Evolutionary conservation across 2,888 invertebrate genomes (phyloP).

Genomic region (Latrodectus elegans): DNA sequence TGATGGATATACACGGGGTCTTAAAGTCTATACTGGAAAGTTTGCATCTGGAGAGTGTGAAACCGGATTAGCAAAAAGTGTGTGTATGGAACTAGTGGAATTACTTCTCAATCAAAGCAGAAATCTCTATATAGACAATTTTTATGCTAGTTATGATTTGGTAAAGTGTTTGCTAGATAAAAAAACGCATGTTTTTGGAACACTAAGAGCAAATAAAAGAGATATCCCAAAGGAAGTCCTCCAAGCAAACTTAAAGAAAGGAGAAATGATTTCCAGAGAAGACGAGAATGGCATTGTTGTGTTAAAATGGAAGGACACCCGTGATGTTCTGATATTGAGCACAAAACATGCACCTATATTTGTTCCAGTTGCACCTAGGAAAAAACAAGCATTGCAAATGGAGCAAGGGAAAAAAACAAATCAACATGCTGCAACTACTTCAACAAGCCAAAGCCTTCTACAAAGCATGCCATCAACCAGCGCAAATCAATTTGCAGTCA

Average conservation of each 20-base stretch:
- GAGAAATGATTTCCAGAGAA: slow-evolving; percentile 37
- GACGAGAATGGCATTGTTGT: slow-evolving; percentile 36
- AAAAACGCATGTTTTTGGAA: not conserved
- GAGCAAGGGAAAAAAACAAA: too few species aligned
- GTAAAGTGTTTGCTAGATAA: not conserved
- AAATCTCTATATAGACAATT: not conserved
- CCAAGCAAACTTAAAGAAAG: slow-evolving; percentile 7
- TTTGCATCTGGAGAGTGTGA: slow-evolving; percentile 1
- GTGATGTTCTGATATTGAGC: not conserved
- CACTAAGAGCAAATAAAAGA: not conserved
- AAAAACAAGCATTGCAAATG: too few species aligned
- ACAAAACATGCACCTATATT: not conserved
- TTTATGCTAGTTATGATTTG: not conserved
- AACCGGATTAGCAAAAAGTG: slow-evolving; percentile 20
- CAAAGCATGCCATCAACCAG: too few species aligned
- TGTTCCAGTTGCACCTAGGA: not conserved
- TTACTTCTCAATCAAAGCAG: slow-evolving; percentile 14
- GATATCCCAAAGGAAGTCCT: not conserved
- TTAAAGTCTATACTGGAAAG: slow-evolving; percentile 16
- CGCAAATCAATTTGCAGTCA: too few species aligned
- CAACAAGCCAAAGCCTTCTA: too few species aligned
- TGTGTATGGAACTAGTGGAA: slow-evolving; percentile 10
- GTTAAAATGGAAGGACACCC: slow-evolving; percentile 30
- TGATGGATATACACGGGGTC: slow-evolving; percentile 64
- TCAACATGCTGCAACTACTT: too few species aligned